Conservation (phyloP, 2,113 vertebrate genomes). For the Hipposideros armiger region DNA sequence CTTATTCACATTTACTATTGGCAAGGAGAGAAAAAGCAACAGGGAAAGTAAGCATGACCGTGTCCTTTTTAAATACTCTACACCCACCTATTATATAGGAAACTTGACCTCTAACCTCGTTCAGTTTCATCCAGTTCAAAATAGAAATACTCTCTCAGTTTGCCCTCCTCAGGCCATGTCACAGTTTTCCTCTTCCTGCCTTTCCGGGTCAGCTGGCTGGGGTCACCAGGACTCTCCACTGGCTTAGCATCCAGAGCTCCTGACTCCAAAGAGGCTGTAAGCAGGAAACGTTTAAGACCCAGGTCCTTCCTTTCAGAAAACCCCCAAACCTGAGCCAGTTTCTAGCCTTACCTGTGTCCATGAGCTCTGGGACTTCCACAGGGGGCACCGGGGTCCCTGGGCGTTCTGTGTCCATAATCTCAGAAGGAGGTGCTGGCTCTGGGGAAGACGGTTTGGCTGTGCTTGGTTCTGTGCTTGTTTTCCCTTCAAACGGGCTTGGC, state of each 20-base stretch:
- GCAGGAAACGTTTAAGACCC: neutral
- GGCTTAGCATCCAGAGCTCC: conserved; percentile 88
- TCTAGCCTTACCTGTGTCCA: conserved; percentile 89
- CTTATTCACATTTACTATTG: conserved; percentile 97
- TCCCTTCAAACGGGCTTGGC: conserved; percentile 94
- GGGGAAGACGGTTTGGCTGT: conserved; percentile 92
- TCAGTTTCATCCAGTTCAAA: conserved; percentile 98
- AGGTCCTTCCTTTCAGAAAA: neutral
- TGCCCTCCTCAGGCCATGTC: conserved; percentile 95
- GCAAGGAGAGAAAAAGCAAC: rapidly evolving
- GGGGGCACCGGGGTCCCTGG: conserved; percentile 94
- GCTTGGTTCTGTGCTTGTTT: conserved; percentile 86
- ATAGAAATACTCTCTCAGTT: conserved; percentile 95
- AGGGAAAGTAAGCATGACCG: neutral
- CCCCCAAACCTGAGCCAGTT: too few relatives aligned
- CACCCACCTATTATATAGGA: rapidly evolving
- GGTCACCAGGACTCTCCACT: conserved; percentile 77
- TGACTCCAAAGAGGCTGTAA: conserved; percentile 85
- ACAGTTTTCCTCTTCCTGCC: conserved; percentile 96
- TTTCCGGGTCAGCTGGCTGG: conserved; percentile 90
- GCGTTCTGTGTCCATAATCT: conserved; percentile 91
- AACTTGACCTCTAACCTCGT: conserved; percentile 88
- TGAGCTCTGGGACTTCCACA: conserved; percentile 92
- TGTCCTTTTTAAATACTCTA: too few relatives aligned
- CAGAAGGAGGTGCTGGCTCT: conserved; percentile 86